A percentile compares a stretch with the other conserved stretches of the same genome.
Conservation (phyloP, 2,797 vertebrate species). For the Lagorchestes hirsutus region DNA sequence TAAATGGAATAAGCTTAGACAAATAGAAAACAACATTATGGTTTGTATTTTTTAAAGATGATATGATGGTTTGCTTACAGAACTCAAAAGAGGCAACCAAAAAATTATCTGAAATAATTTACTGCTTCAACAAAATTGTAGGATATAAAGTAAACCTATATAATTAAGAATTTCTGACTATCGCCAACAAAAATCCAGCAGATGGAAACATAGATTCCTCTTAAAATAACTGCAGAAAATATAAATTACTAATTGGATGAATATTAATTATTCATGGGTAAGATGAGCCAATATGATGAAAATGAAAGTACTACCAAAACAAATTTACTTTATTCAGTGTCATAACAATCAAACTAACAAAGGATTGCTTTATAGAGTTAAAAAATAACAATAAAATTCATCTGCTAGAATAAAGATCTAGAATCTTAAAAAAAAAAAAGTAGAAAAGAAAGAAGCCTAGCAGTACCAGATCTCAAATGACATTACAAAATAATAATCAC, state of each 20-base stretch:
- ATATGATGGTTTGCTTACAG: not conserved
- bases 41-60: not conserved
- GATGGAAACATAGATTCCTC: not conserved
- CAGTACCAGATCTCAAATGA: not conserved
- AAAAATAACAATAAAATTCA: not conserved
- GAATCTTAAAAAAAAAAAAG: not conserved
- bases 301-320: too few species aligned
- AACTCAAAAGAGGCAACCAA: not conserved
- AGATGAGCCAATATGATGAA: too few species aligned
- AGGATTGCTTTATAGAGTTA: not conserved
- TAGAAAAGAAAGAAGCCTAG: not conserved
- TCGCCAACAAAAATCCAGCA: not conserved
- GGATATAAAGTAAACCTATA: not conserved
- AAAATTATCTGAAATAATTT: not conserved
- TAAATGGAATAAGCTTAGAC: not conserved
- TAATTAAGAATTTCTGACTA: not conserved
- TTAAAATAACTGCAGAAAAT: too few species aligned
- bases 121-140: not conserved
- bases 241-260: too few species aligned
- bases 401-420: not conserved
- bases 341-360: too few species aligned
- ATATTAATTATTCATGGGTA: too few species aligned
- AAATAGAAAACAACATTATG: not conserved
- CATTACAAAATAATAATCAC: not conserved
- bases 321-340: too few species aligned